Base-by-base conservation (phyloP, 2,797 vertebrate genomes). In the Malacoctenus gilli region DNA sequence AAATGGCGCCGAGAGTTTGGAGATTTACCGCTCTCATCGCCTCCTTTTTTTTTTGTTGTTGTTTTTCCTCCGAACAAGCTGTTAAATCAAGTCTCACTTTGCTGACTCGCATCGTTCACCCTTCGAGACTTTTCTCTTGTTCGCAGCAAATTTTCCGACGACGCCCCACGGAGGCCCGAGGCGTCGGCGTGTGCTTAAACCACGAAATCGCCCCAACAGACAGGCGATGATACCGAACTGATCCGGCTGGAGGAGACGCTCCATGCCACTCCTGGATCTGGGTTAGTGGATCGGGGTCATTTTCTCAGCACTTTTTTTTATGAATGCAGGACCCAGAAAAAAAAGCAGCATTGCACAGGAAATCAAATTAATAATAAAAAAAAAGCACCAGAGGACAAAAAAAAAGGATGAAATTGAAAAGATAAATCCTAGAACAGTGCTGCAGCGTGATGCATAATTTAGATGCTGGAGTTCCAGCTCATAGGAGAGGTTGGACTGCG, bases 171-270 rank as follows among this genome's bases (percentile, higher is more conserved):
- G 78, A 76, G 53, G 66, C 78, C 78, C 1, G 37, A 60, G 71
- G 77, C 73, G 31, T 40, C 50, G 64, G 56, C 37, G 61, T 76
- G 73, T 66, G 75, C 62, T 75, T 74, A 71, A 49, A 83, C 64
- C 80, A 74, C 77, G 65, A 85, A 85, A 85, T 82, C 67, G 5
- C 58, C 66, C 61, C 56, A 79, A 74, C 56, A 55, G 41, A 61
- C 55, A 59, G n/a, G 66, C 56, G 74, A 74, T 59, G 72, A 71
- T 31, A 52, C 47, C 28, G 57, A 11, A 56, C 70, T 49, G 77
- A 80, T 78, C 63, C 47, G 48, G 54, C 59, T 50, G 57, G 42
- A 74, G 40, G 18, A 59, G 57, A 67, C 31, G 53, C 47, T 46
- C 15, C 0, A 41, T 69, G 72, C 73, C 68, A 30, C 64, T 68